Evolutionary conservation across 2,113 vertebrate species (phyloP), one percentile per base, ranked within the genome.

Genomic region (Cygnus buccinator): DNA sequence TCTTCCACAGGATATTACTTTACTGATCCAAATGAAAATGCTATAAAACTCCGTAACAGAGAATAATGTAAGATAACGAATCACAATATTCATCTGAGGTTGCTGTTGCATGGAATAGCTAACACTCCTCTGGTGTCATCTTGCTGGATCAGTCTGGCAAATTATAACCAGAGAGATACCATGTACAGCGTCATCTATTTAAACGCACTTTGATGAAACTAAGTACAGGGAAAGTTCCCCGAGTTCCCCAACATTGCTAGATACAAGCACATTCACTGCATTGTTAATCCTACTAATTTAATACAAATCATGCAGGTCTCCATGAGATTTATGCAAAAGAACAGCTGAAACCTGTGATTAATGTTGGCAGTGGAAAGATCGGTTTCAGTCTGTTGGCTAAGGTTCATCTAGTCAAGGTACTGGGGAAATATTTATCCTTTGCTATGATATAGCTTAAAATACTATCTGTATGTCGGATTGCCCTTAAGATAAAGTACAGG

Each of bases 391-490:
- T 94, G 71, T 54, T 91, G 74, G 46, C 67, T 71, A 68, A 94
- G 33, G 57, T 89, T 93, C 95, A 97, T 94, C 88, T 93, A 95
- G 93, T 77, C 84, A 80, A 73, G 76, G 59, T 97, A 88, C 50
- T 74, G 85, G 59, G 73, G 48, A 39, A 95, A 97, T 87, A 87
- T 89, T 93, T 91, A 90, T 94, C 71, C 63, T 94, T 82, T 93
- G n/a, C 68, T 96, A 83, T 93, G 87, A 50, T 94, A 59, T 28
- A 66, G 73, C 67, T 92, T 94, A 84, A 93, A 96, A 89, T 92
- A 74, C 61, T 92, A 41, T 61, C 67, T 84, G 22, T 87, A 46
- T 81, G 57, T 94, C 66, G 61, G 66, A 71, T 87, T 96, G 81
- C 57, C 46, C 87, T 84, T 89, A 83, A 91, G 86, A 91, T 95